Base-by-base conservation (phyloP, 2,888 invertebrate genomes). In the Nemoura dubitans region DNA sequence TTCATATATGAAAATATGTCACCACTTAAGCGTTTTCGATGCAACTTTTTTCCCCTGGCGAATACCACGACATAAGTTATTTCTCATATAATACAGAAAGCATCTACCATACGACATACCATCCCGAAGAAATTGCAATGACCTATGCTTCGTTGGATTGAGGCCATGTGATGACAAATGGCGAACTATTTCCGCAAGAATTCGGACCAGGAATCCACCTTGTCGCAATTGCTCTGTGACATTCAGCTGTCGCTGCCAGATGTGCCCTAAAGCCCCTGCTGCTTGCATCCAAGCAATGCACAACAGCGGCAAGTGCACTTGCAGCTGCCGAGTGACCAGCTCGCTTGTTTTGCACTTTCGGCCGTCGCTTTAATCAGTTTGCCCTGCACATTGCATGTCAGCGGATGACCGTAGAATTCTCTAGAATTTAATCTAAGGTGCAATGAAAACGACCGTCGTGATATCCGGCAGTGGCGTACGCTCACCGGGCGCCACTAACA, bases 111-210 rank as follows among this genome's bases (percentile, higher is more conserved):
- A n/a, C 59, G 14, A 21, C 59, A 59, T 59, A 59, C 59, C 59
- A 21, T 59, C 59, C 16, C 59, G 59, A 59, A 59, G 59, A 59
- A 59, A 59, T 59, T 59, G 59, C 59, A 59, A 59, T 59, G 59
- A 59, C 59, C 59, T 59, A 59, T 59, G 59, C 6, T 59, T 59
- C 59, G 59, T 59, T 59, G 59, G 59, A 59, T 59, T 59, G 59
- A 59, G 59, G 59, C 14, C 59, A 21, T 21, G 21, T 21, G 59
- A 59, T 59, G 59, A 59, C 59, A 59, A 59, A 59, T 59, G 59
- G 21, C 16, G 14, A 59, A 59, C 59, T 59, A 59, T 59, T 59
- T 59, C 59, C 59, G 59, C 59, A 59, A 59, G 59, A 59, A 59
- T 59, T 59, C 21, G 59, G 59, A 59, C 59, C 6, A 21, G 59